Conservation (phyloP, 2,888 invertebrate genomes). For the Rhodophaea formosa region DNA sequence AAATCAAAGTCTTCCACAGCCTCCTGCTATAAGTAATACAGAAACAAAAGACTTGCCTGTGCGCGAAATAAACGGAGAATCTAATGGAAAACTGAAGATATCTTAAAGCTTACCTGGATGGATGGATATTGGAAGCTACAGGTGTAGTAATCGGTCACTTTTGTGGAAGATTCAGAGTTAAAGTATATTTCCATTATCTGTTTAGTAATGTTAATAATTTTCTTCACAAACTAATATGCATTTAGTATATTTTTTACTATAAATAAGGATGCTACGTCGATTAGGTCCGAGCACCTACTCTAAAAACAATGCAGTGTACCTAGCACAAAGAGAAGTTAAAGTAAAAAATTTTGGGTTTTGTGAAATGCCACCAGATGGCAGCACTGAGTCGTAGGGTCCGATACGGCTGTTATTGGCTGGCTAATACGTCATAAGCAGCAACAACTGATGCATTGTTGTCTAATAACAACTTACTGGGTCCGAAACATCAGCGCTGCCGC, state of each 20-base stretch:
- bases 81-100: slow-evolving; percentile 60
- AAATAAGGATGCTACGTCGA: background rate
- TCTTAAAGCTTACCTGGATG: slow-evolving; percentile 33
- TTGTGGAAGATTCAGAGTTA: background rate
- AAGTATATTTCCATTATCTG: slow-evolving; percentile 8
- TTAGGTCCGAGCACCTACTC: background rate
- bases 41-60: slow-evolving; percentile 25
- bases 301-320: no score
- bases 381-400: no score
- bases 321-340: no score
- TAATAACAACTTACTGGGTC: no score
- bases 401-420: no score
- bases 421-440: no score
- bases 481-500: no score
- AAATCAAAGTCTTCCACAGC: slow-evolving; percentile 39
- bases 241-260: slow-evolving; percentile 16
- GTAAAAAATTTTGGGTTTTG: no score
- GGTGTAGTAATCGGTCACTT: background rate
- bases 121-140: slow-evolving; percentile 9
- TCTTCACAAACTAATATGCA: slow-evolving; percentile 23
- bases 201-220: slow-evolving; percentile 15
- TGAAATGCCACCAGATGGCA: no score
- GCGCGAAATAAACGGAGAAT: slow-evolving; percentile 40
- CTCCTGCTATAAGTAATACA: slow-evolving; percentile 38
- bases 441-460: no score